Percentiles rank a stretch among this genome's conserved stretches.
Evolutionary conservation across 2,797 vertebrate species (phyloP).

Genomic region (Rhinella marina): DNA sequence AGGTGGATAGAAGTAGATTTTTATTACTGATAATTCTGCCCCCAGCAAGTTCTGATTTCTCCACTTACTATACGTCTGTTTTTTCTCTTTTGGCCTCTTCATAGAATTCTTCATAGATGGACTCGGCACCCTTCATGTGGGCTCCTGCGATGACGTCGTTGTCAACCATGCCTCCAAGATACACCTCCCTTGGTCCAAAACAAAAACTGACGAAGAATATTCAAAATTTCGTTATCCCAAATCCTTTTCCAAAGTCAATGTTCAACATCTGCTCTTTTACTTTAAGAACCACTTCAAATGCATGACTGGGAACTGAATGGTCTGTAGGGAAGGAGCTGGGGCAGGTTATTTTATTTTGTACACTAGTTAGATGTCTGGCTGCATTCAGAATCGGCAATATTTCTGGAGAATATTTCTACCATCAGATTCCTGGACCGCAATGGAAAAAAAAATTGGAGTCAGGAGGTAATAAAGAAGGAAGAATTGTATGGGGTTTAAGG

Average conservation of each 20-base stretch:
- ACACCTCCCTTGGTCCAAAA: constrained; percentile 82
- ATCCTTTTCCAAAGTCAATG: background rate
- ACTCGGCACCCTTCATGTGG: constrained; percentile 84
- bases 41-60: background rate
- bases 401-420: constrained; percentile 26
- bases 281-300: constrained; percentile 91
- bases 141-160: constrained; percentile 86
- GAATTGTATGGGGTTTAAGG: background rate
- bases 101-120: constrained; percentile 91
- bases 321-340: background rate
- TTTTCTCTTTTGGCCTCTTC: background rate
- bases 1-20: background rate
- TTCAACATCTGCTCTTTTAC: constrained; percentile 77
- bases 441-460: background rate
- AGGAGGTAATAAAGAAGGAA: background rate
- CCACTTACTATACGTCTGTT: background rate
- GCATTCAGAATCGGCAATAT: background rate
- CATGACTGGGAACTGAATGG: constrained; percentile 74
- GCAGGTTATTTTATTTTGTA: background rate
- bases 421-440: background rate
- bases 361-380: background rate
- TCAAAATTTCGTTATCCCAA: constrained; percentile 80
- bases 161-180: constrained; percentile 89
- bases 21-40: background rate
- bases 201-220: constrained; percentile 77